These are phyloP conservation scores for Hydropsyche betteni DNA, from an alignment of 2,888 invertebrate genomes.

Conservation along the genomic window DNA sequence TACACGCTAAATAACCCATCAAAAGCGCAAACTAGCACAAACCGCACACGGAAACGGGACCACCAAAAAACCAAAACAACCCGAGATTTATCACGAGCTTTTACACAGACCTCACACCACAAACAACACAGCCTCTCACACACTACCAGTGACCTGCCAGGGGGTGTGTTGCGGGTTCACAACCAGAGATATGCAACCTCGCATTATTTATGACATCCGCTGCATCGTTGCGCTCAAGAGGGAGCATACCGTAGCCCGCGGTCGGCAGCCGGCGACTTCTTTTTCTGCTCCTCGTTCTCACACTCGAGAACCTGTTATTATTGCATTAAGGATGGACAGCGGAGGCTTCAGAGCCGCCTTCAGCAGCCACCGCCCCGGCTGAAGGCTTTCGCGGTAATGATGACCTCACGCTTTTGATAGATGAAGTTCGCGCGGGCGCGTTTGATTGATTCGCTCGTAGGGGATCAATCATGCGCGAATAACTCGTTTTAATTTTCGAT, in stretches of 20 bases:
- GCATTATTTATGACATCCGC: slow-evolving; percentile 50
- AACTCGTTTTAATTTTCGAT: slow-evolving; percentile 14
- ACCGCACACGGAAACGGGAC: too few relatives aligned
- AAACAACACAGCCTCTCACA: too few relatives aligned
- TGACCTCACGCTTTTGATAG: slow-evolving; percentile 32
- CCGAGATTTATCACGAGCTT: too few relatives aligned
- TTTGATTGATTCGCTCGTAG: slow-evolving; percentile 13
- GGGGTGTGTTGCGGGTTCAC: slow-evolving; percentile 21
- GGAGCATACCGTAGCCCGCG: slow-evolving; percentile 45
- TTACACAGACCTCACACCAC: too few relatives aligned
- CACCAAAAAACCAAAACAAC: too few relatives aligned
- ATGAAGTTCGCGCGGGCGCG: slow-evolving; percentile 30
- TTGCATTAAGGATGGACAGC: background rate
- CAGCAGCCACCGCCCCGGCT: background rate
- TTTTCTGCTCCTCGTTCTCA: slow-evolving; percentile 1
- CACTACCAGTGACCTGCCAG: slow-evolving; percentile 8
- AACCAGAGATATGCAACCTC: slow-evolving; percentile 34
- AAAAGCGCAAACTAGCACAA: too few relatives aligned
- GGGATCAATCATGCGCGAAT: slow-evolving; percentile 10
- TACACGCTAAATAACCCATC: too few relatives aligned
- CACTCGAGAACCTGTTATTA: slow-evolving; percentile 19
- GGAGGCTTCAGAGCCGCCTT: slow-evolving; percentile 6
- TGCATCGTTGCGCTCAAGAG: slow-evolving; percentile 45
- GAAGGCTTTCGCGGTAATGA: slow-evolving; percentile 11
- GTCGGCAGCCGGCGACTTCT: slow-evolving; percentile 37